Evolutionary conservation across 1,140 invertebrate genomes (phyloP).

Genomic region (Trichonephila clavata): DNA sequence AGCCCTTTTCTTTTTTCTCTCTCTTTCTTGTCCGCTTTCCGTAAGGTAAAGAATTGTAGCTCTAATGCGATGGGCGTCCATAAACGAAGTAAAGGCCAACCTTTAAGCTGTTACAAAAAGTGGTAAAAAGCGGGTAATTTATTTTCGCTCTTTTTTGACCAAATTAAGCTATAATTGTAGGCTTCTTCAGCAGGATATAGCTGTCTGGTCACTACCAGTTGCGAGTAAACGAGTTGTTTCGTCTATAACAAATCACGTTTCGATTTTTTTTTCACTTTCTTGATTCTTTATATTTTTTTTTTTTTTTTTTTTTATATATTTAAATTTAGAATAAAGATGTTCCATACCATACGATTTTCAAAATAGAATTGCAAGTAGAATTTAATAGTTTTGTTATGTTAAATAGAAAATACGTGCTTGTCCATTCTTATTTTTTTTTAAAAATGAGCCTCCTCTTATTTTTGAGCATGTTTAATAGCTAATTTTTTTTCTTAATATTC

Average conservation of each 20-base stretch:
- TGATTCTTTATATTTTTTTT: background rate
- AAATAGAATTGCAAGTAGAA: no score
- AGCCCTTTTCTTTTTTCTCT: background rate
- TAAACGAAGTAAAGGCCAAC: constrained; percentile 61
- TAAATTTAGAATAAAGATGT: background rate
- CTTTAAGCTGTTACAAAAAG: constrained; percentile 59
- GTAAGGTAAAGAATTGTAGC: constrained; percentile 44
- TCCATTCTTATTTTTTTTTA: no score
- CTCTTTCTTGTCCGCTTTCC: background rate
- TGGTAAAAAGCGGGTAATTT: constrained; percentile 40
- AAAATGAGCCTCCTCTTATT: no score
- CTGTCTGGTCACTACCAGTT: constrained; percentile 20
- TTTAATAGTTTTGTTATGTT: no score
- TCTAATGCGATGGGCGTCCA: constrained; percentile 64
- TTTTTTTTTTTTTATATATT: background rate
- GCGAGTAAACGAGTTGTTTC: background rate
- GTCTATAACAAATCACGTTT: constrained; percentile 19
- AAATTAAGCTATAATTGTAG: constrained; percentile 69
- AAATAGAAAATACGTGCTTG: no score
- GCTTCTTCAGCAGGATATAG: constrained; percentile 50
- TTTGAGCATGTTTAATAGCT: no score
- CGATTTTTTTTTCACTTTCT: background rate
- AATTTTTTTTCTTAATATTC: no score
- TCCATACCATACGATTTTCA: background rate
- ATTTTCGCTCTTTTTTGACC: constrained; percentile 29